A percentile compares a stretch with the other conserved stretches of the same genome.
Conservation (phyloP, 2,888 invertebrate genomes). For the Sesia bembeciformis region DNA sequence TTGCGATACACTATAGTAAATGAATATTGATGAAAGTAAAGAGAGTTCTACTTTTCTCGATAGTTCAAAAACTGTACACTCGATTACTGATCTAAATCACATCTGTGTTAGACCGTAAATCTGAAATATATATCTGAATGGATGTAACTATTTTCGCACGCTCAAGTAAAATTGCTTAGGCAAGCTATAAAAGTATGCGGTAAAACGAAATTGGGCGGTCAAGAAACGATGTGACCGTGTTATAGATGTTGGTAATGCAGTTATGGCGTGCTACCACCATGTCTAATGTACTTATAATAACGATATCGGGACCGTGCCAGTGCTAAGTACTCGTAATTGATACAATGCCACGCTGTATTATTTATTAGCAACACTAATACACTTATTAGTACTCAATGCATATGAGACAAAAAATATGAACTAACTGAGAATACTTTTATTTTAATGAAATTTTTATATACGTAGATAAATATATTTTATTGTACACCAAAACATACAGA, state of each 20-base stretch:
- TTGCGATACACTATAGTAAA: no score
- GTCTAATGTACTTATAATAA: slow-evolving; percentile 69
- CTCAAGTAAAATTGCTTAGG: slow-evolving; percentile 40
- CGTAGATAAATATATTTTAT: no score
- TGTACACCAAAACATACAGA: no score
- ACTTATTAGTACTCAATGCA: background rate
- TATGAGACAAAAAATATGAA: background rate
- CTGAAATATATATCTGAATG: slow-evolving; percentile 28
- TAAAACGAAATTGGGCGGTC: slow-evolving; percentile 57
- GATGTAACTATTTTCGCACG: slow-evolving; percentile 47
- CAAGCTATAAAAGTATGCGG: slow-evolving; percentile 37
- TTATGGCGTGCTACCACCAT: slow-evolving; percentile 59
- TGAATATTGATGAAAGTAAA: no score
- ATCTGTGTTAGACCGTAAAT: slow-evolving; percentile 15
- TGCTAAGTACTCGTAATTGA: slow-evolving; percentile 69
- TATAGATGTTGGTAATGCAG: slow-evolving; percentile 58
- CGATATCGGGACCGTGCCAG: slow-evolving; percentile 50
- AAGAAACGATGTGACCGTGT: slow-evolving; percentile 68
- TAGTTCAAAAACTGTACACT: no score
- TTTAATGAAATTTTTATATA: no score
- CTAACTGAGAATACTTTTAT: no score
- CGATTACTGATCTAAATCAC: no score
- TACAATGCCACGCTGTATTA: slow-evolving; percentile 37
- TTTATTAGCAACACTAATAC: slow-evolving; percentile 40
- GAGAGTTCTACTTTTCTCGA: no score